These are phyloP conservation scores for Hyperoplus immaculatus DNA, from an alignment of 2,797 vertebrate species.

Conservation along the genomic window DNA sequence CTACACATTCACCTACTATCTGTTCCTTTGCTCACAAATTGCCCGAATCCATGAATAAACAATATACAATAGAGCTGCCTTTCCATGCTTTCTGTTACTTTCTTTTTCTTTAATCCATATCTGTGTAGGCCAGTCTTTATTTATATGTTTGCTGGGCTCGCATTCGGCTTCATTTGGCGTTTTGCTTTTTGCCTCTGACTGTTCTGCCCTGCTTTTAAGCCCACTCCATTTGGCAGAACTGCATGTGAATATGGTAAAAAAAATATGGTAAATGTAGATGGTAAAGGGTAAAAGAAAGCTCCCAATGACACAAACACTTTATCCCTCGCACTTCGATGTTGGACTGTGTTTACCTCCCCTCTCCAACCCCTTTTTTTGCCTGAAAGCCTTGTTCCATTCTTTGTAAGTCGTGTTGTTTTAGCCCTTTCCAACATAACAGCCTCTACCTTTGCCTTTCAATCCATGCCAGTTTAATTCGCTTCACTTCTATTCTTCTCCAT, in stretches of 20 bases:
- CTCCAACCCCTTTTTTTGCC: slow-evolving; percentile 31
- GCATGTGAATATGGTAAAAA: slow-evolving; percentile 14
- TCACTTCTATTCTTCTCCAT: slow-evolving; percentile 16
- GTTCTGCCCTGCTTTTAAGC: slow-evolving; percentile 33
- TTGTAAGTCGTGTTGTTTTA: slow-evolving; percentile 13
- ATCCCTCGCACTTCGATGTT: slow-evolving; percentile 17
- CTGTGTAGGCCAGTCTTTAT: slow-evolving; percentile 6
- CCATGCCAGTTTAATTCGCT: slow-evolving; percentile 42
- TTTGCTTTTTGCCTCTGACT: slow-evolving; percentile 24
- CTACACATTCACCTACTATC: slow-evolving; percentile 1
- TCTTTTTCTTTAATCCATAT: slow-evolving; percentile 33
- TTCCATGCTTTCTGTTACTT: slow-evolving; percentile 4
- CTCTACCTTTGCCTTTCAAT: slow-evolving; percentile 34
- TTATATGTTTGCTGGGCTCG: slow-evolving; percentile 5
- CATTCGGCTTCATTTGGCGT: not conserved
- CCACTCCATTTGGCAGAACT: slow-evolving; percentile 33
- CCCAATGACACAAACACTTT: slow-evolving; percentile 35
- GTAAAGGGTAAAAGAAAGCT: slow-evolving; percentile 33
- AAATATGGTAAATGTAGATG: not conserved
- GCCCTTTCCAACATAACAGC: slow-evolving; percentile 31
- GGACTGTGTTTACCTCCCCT: slow-evolving; percentile 44
- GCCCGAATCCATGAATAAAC: slow-evolving; percentile 16
- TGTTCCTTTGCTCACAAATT: slow-evolving; percentile 10
- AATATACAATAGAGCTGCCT: not conserved
- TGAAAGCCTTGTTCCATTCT: slow-evolving; percentile 37